A percentile compares a stretch with the other conserved stretches of the same genome.
Conservation (phyloP, 2,797 vertebrate species). For the Sebastes hubbsi region DNA sequence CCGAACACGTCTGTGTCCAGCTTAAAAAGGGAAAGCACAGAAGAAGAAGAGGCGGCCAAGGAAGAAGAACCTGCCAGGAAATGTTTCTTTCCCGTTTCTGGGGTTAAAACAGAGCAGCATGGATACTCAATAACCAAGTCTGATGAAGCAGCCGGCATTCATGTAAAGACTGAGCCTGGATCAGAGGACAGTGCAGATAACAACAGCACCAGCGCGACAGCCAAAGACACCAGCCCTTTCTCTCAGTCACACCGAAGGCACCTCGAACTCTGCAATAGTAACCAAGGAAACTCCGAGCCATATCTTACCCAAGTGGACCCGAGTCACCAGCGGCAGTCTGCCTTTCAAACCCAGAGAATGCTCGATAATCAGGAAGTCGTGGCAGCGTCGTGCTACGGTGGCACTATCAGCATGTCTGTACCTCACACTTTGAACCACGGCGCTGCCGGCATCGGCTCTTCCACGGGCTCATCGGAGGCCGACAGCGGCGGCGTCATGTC, state of each 20-base stretch:
- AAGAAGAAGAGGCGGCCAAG: conserved; percentile 66
- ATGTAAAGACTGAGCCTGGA: conserved; percentile 76
- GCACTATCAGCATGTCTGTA: conserved; percentile 92
- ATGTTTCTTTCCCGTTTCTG: conserved; percentile 50
- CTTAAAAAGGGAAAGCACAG: conserved; percentile 76
- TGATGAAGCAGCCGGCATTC: conserved; percentile 33
- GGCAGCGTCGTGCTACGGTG: conserved; percentile 86
- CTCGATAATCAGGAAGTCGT: conserved; percentile 74
- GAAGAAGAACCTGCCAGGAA: conserved; percentile 52
- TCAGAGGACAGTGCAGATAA: conserved; percentile 49
- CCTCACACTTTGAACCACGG: conserved; percentile 83
- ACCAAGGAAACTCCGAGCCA: conserved; percentile 80
- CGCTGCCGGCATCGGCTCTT: conserved; percentile 62
- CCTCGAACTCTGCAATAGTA: conserved; percentile 75
- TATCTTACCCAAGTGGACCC: conserved; percentile 65
- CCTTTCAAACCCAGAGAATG: conserved; percentile 78
- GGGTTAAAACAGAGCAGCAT: conserved; percentile 79
- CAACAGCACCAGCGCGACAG: conserved; percentile 66
- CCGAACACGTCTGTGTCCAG: conserved; percentile 71
- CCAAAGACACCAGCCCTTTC: conserved; percentile 84
- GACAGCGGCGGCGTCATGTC: conserved; percentile 87
- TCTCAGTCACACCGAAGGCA: conserved; percentile 82
- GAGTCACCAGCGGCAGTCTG: conserved; percentile 74
- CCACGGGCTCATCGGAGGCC: conserved; percentile 48
- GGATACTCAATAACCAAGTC: conserved; percentile 48